phyloP scores from a whole-genome alignment of 2,113 vertebrate species.

The Capra hircus region DNA sequence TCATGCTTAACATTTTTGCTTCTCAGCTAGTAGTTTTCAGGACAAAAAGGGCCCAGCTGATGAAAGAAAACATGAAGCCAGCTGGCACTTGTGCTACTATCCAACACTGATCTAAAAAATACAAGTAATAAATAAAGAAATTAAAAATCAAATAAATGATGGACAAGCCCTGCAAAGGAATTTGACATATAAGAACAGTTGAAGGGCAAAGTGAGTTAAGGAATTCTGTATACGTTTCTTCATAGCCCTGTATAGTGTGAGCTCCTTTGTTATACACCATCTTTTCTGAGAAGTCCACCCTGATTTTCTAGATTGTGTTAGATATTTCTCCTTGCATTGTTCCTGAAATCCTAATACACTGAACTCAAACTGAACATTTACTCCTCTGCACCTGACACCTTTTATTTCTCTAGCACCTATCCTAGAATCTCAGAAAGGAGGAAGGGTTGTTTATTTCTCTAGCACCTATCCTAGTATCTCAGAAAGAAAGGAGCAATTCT shows the following conservation, averaged over 20 bases:
- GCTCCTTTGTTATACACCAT: fast-evolving
- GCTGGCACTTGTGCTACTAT: background rate
- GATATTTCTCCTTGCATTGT: background rate
- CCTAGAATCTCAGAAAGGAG: background rate
- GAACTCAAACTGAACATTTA: background rate
- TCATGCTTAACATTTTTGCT: background rate
- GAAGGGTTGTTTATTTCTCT: background rate
- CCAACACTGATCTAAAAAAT: background rate
- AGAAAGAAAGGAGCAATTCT: background rate
- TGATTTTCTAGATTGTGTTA: background rate
- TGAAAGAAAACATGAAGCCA: background rate
- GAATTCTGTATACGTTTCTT: background rate
- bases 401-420: background rate
- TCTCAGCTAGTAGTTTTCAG: background rate
- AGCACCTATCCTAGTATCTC: background rate
- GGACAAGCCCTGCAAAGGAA: background rate
- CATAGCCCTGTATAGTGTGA: background rate
- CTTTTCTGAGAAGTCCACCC: background rate
- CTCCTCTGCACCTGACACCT: background rate
- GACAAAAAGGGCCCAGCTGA: background rate
- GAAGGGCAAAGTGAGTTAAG: background rate
- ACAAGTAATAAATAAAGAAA: background rate
- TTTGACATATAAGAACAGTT: background rate
- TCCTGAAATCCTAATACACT: background rate
- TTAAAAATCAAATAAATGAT: background rate